Conservation (phyloP, 2,113 vertebrate species). For the Microtus richardsoni region DNA sequence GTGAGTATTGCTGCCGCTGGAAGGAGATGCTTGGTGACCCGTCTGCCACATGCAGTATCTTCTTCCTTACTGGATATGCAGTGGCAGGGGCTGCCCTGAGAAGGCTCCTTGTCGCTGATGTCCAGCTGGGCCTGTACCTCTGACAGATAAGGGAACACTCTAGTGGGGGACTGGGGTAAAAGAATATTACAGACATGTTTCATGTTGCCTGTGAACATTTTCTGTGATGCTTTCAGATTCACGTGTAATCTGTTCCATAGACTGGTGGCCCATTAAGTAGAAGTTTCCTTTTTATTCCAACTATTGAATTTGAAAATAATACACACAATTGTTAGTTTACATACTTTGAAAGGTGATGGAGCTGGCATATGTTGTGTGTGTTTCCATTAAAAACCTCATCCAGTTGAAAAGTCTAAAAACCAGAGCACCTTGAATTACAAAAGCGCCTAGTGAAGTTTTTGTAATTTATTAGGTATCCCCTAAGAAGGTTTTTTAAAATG, state of each 20-base stretch:
- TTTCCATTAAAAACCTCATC: neutral
- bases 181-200: conserved; percentile 61
- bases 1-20: neutral
- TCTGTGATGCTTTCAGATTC: conserved; percentile 30
- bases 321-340: conserved; percentile 53
- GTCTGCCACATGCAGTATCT: conserved; percentile 39
- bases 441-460: neutral
- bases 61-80: conserved; percentile 57
- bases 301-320: conserved; percentile 58
- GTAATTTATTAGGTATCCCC: neutral
- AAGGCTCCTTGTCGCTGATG: conserved; percentile 75
- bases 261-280: conserved; percentile 33
- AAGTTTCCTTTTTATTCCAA: conserved; percentile 48
- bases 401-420: conserved; percentile 36
- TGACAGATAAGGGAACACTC: conserved; percentile 63
- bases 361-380: conserved; percentile 12
- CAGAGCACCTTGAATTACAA: neutral
- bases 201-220: conserved; percentile 49
- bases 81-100: conserved; percentile 72
- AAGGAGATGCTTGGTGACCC: neutral
- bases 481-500: neutral
- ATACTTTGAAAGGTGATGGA: conserved; percentile 45
- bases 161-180: conserved; percentile 47
- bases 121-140: conserved; percentile 74
- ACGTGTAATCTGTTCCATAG: conserved; percentile 53